A percentile compares a stretch with the other conserved stretches of the same genome.
phyloP scores from a whole-genome alignment of 2,797 vertebrate species.

The Eupleurogrammus muticus region DNA sequence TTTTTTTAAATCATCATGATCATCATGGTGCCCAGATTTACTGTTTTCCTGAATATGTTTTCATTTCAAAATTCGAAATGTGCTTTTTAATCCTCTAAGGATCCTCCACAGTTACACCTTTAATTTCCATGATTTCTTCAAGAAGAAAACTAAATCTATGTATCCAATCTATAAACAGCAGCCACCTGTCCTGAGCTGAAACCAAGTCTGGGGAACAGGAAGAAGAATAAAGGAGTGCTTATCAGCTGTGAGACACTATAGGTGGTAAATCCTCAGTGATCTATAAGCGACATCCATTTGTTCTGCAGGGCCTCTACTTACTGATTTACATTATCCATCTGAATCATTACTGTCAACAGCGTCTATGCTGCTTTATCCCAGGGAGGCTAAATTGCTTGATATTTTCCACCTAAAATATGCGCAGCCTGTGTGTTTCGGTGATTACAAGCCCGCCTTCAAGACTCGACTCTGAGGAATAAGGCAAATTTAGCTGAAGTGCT shows the following conservation, averaged over 20 bases:
- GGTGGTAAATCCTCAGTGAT: background rate
- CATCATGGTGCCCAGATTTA: no score
- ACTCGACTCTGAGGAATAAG: conserved; percentile 56
- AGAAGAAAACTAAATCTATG: no score
- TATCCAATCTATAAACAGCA: no score
- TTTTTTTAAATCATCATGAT: no score
- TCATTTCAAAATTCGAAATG: no score
- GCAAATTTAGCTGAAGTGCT: conserved; percentile 67
- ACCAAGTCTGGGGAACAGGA: background rate
- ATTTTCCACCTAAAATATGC: conserved; percentile 45
- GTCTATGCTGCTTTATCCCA: conserved; percentile 12
- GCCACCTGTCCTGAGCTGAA: background rate
- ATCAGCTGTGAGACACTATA: background rate
- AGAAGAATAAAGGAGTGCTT: background rate
- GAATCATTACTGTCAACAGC: conserved; percentile 35
- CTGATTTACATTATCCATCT: conserved; percentile 26
- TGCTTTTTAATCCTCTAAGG: no score
- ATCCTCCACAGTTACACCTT: no score
- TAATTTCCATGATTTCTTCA: no score
- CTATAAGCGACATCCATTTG: background rate
- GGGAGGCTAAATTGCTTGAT: conserved; percentile 27
- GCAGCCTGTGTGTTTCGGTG: conserved; percentile 34
- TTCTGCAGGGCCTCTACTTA: conserved; percentile 4
- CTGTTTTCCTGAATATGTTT: no score
- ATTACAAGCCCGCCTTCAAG: conserved; percentile 57